phyloP scores from a whole-genome alignment of 2,113 vertebrate species.

The Syngnathus scovelli region DNA sequence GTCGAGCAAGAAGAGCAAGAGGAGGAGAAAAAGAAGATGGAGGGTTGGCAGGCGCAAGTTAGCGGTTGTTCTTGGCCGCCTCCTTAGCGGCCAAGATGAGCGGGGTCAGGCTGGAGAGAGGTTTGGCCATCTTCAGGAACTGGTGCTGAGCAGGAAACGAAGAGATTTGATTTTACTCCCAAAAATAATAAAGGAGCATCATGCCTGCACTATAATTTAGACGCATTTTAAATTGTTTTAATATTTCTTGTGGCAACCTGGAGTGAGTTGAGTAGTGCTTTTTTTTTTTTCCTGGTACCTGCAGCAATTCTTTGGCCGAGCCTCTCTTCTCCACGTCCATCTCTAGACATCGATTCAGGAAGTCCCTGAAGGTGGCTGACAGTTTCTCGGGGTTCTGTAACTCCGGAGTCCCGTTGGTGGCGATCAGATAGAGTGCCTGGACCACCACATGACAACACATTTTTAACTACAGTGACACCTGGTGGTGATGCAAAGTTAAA shows the following conservation, averaged over 20 bases:
- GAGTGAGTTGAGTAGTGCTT: neutral
- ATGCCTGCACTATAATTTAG: too few relatives aligned
- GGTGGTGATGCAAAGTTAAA: slow-evolving; percentile 7
- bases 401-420: slow-evolving; percentile 93
- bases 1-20: neutral
- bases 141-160: slow-evolving; percentile 75
- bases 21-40: neutral
- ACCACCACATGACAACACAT: slow-evolving; percentile 14
- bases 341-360: slow-evolving; percentile 90
- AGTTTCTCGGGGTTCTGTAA: slow-evolving; percentile 96
- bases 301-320: slow-evolving; percentile 88
- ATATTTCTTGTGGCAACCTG: neutral
- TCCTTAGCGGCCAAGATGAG: slow-evolving; percentile 95
- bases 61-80: slow-evolving; percentile 90
- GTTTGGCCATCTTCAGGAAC: slow-evolving; percentile 94
- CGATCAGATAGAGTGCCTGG: slow-evolving; percentile 96
- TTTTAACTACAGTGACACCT: slow-evolving; percentile 2
- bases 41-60: slow-evolving; percentile 33
- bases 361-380: slow-evolving; percentile 85
- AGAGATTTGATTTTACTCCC: neutral
- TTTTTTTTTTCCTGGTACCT: slow-evolving; percentile 65
- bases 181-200: too few relatives aligned
- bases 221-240: too few relatives aligned
- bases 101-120: slow-evolving; percentile 92
- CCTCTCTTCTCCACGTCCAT: slow-evolving; percentile 98